Evolutionary conservation across 37 sponge, comb jelly and placozoan genomes (phyloP), one percentile per base, ranked within the genome.

Genomic region (Eunapius fragilis): DNA sequence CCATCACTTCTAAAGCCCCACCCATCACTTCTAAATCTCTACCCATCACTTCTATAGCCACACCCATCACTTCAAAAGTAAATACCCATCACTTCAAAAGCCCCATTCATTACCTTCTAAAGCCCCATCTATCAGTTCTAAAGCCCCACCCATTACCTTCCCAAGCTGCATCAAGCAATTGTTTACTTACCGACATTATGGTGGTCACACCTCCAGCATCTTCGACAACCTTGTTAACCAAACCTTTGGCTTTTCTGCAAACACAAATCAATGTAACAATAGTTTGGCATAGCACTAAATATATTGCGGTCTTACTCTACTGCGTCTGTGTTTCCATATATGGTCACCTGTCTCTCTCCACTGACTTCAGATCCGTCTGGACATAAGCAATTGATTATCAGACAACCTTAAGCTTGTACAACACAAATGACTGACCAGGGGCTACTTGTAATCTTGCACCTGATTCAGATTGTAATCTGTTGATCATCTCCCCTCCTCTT

Each of bases 361-460:
- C 49, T 88, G 0, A 89, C 67, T 48, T 91, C 92, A 26, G 84
- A 69, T n/a, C 94, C 96, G 82, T 93, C 96, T 96, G 31, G 22
- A 74, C 2, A 23, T 24, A 23, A 38, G n/a, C 31, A 3, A 77
- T 33, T 23, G 2, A 33, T 24, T 75, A n/a, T n/a, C n/a, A n/a
- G n/a, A n/a, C n/a, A n/a, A n/a, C n/a, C n/a, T n/a, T n/a, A n/a
- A n/a, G n/a, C n/a, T n/a, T n/a, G n/a, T n/a, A n/a, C n/a, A n/a
- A n/a, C n/a, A n/a, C n/a, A n/a, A n/a, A n/a, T n/a, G n/a, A n/a
- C 31, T 78, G 26, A 92, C 95, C 97, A 75, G 98, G 96, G 25
- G 95, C 96, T 17, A 97, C 98, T 83, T 97, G 98, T 37, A 97
- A 90, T 28, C 87, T 92, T 31, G 98, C 98, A 31, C 80, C 85